Evolutionary conservation across 1,140 invertebrate genomes (phyloP).

Genomic region (Drosophila virilis): DNA sequence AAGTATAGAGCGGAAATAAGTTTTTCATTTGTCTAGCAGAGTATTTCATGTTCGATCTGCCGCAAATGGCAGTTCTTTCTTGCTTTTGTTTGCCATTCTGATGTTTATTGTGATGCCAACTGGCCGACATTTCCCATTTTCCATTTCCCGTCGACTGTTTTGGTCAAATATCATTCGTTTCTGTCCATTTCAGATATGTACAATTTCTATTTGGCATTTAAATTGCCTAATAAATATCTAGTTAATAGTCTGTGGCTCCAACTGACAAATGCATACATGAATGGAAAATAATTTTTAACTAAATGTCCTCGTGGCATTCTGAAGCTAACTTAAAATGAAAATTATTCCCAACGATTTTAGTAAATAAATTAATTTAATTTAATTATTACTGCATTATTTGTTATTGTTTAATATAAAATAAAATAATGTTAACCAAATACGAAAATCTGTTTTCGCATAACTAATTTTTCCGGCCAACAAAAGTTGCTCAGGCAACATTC

Average conservation of each 20-base stretch:
- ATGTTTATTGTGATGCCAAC: conserved; percentile 62
- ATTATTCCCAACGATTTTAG: no score
- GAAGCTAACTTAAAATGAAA: no score
- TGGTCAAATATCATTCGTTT: conserved; percentile 49
- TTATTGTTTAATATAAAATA: no score
- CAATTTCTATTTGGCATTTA: conserved; percentile 56
- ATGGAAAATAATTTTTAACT: background rate
- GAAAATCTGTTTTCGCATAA: no score
- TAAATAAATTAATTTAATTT: no score
- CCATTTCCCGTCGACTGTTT: conserved; percentile 62
- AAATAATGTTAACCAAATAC: no score
- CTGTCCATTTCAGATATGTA: conserved; percentile 39
- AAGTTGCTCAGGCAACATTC: no score
- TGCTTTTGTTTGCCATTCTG: conserved; percentile 18
- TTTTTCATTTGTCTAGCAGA: no score
- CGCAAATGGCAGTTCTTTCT: background rate
- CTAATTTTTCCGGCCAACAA: no score
- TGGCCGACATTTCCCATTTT: conserved; percentile 63
- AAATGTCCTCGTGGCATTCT: background rate
- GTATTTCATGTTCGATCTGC: no score
- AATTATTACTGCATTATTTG: no score
- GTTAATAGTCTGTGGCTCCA: conserved; percentile 44
- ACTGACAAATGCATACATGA: background rate
- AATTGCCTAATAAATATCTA: conserved; percentile 71
- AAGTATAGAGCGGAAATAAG: no score